Conservation (phyloP, 2,797 vertebrate genomes). For the Eptatretus atami region DNA sequence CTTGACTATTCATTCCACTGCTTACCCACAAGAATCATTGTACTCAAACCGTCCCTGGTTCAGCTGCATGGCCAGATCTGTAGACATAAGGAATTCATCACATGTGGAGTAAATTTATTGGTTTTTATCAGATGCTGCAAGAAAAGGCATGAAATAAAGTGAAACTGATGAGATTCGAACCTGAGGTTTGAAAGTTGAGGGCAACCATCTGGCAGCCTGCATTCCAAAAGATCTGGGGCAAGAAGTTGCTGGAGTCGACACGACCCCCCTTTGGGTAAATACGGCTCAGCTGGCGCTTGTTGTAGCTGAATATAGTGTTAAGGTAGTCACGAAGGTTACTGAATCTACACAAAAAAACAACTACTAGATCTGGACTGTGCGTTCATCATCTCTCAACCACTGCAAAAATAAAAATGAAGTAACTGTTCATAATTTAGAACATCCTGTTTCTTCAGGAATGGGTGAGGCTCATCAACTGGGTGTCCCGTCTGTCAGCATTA, state of each 20-base stretch:
- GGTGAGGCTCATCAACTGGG: too few species aligned
- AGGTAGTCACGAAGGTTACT: slow-evolving; percentile 13
- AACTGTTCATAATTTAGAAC: too few species aligned
- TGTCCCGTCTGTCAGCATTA: too few species aligned
- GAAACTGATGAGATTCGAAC: slow-evolving; percentile 13
- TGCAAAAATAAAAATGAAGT: too few species aligned
- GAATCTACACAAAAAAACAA: too few species aligned
- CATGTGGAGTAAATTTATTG: not conserved
- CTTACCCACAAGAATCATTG: slow-evolving; percentile 94
- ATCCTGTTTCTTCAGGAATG: too few species aligned
- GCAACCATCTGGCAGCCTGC: slow-evolving; percentile 99
- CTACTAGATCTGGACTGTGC: too few species aligned
- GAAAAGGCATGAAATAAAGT: too few species aligned
- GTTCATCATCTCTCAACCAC: too few species aligned
- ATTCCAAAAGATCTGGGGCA: slow-evolving; percentile 99
- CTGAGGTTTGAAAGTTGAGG: slow-evolving; percentile 99
- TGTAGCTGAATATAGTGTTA: slow-evolving; percentile 46
- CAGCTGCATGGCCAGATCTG: slow-evolving; percentile 96
- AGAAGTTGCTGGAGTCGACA: slow-evolving; percentile 99
- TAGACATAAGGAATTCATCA: slow-evolving; percentile 13
- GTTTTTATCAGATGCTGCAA: too few species aligned
- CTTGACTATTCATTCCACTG: slow-evolving; percentile 10
- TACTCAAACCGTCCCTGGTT: slow-evolving; percentile 98
- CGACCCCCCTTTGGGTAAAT: slow-evolving; percentile 98
- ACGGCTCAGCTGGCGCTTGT: slow-evolving; percentile 98